Percentiles rank a stretch among this genome's conserved stretches.
These are phyloP conservation scores for Himantopus leucocephalus DNA, from an alignment of 2,113 vertebrate genomes.

Conservation along the genomic window DNA sequence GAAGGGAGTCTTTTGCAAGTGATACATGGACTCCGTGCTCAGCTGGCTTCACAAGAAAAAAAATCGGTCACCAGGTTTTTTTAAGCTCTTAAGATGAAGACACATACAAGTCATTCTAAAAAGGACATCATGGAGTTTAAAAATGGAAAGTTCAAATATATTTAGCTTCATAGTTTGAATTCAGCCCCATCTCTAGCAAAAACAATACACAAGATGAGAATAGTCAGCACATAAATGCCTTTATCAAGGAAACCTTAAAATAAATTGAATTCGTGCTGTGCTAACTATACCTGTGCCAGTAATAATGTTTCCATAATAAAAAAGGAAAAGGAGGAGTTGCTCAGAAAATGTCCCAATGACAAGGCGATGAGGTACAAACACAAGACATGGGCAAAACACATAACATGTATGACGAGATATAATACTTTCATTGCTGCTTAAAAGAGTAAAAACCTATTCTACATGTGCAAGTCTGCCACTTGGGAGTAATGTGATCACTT, in stretches of 20 bases:
- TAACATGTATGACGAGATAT: background rate
- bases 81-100: background rate
- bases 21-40: background rate
- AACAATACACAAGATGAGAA: background rate
- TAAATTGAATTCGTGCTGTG: background rate
- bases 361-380: background rate
- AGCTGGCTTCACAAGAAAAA: background rate
- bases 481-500: conserved; percentile 6
- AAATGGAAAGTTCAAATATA: background rate
- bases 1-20: background rate
- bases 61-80: background rate
- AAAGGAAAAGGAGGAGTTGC: background rate
- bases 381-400: background rate
- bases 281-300: background rate
- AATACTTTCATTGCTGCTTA: background rate
- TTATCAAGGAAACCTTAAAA: conserved; percentile 7
- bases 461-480: background rate
- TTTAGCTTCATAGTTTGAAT: background rate
- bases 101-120: background rate
- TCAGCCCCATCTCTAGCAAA: background rate
- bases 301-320: background rate
- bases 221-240: background rate
- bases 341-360: background rate
- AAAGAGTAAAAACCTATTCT: background rate
- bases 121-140: background rate